Conservation (phyloP, 2,113 vertebrate genomes). For the pig (Sus scrofa) region T2T-Sscrofa CM000818.6:79786501-79787000, state of each 20-base stretch:
- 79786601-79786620: constrained; percentile 90
- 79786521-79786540: constrained; percentile 86
- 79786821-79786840: constrained; percentile 87
- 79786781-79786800: constrained; percentile 86
- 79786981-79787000: constrained; percentile 88
- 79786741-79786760: constrained; percentile 88
- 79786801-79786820: constrained; percentile 86
- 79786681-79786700: constrained; percentile 90
- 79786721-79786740: constrained; percentile 88
- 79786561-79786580: constrained; percentile 91
- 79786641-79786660: constrained; percentile 91
- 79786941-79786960: constrained; percentile 89
- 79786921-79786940: constrained; percentile 86
- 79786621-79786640: constrained; percentile 90
- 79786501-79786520: constrained; percentile 91
- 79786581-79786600: constrained; percentile 91
- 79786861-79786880: constrained; percentile 87
- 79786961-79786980: constrained; percentile 90
- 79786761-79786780: constrained; percentile 89
- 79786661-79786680: constrained; percentile 93
- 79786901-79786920: constrained; percentile 91
- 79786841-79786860: constrained; percentile 87
- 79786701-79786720: constrained; percentile 86
- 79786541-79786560: constrained; percentile 89
- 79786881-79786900: constrained; percentile 89